These are phyloP conservation scores for Drosophila multiciliata DNA, from an alignment of 2,888 invertebrate genomes.

Conservation along the genomic window DNA sequence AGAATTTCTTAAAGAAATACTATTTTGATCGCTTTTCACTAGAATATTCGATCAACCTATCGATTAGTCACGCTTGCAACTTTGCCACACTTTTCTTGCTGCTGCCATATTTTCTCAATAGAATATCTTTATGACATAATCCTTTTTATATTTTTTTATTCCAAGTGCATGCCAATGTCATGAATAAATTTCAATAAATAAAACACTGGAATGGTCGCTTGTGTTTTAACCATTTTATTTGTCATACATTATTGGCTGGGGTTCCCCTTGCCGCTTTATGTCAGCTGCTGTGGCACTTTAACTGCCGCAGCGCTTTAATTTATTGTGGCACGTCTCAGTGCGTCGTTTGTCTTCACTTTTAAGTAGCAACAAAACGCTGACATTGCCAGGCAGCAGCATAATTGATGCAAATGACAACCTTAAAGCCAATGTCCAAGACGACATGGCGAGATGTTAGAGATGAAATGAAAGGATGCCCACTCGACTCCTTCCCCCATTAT, in stretches of 20 bases:
- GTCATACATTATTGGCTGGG: slow-evolving; percentile 40
- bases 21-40: background rate
- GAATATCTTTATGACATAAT: slow-evolving; percentile 5
- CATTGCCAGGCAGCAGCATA: slow-evolving; percentile 51
- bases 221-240: slow-evolving; percentile 47
- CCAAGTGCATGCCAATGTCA: slow-evolving; percentile 46
- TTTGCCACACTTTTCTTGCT: background rate
- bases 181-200: slow-evolving; percentile 71
- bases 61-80: background rate
- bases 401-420: slow-evolving; percentile 61
- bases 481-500: background rate
- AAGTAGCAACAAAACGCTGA: slow-evolving; percentile 54
- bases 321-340: slow-evolving; percentile 58
- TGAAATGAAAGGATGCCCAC: background rate
- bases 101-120: background rate
- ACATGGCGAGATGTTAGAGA: slow-evolving; percentile 17
- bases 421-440: background rate
- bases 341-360: slow-evolving; percentile 57
- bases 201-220: slow-evolving; percentile 15
- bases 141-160: slow-evolving; percentile 15
- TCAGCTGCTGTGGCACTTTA: slow-evolving; percentile 46
- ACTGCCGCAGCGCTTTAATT: slow-evolving; percentile 58
- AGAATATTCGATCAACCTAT: background rate
- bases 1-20: background rate
- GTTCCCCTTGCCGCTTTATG: slow-evolving; percentile 41